Conservation (phyloP, 2,797 vertebrate species). For the Sebastes wilsoni region DNA sequence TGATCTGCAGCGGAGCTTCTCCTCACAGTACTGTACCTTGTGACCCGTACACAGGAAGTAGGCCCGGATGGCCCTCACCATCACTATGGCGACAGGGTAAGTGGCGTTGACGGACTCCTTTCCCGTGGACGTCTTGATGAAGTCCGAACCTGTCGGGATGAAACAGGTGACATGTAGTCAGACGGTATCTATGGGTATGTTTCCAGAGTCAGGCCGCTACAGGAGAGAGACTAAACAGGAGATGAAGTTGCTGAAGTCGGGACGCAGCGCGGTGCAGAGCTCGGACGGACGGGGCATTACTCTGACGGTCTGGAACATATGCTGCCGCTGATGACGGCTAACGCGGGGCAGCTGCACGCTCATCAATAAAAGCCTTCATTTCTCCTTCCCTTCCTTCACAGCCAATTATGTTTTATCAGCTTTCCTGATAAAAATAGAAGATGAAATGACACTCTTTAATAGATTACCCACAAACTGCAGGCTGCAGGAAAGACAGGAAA, state of each 20-base stretch:
- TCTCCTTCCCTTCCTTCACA: slow-evolving; percentile 68
- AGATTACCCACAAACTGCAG: slow-evolving; percentile 94
- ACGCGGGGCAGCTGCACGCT: slow-evolving; percentile 67
- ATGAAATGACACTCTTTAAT: slow-evolving; percentile 94
- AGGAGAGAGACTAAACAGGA: no score
- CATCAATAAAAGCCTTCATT: slow-evolving; percentile 80
- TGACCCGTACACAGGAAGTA: slow-evolving; percentile 90
- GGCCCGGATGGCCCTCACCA: slow-evolving; percentile 93
- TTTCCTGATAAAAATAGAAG: slow-evolving; percentile 98
- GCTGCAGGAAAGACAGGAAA: slow-evolving; percentile 74
- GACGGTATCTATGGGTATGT: fast-evolving
- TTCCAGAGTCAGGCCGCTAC: no score
- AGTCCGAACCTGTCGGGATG: slow-evolving; percentile 90
- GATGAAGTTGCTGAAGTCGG: neutral
- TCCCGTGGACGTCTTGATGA: slow-evolving; percentile 98
- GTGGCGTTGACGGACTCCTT: slow-evolving; percentile 96
- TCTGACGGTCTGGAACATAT: slow-evolving; percentile 70
- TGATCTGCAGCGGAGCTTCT: neutral
- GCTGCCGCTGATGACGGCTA: slow-evolving; percentile 55
- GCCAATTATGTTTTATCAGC: slow-evolving; percentile 94
- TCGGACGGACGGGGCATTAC: slow-evolving; percentile 44
- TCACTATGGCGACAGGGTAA: slow-evolving; percentile 92
- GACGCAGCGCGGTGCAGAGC: neutral
- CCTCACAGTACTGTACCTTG: slow-evolving; percentile 83
- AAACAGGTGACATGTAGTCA: neutral